Percentiles rank a stretch among this genome's conserved stretches.
Evolutionary conservation across 64 coral and sea anemone genomes (phyloP).

Genomic region (Montipora sp.): DNA sequence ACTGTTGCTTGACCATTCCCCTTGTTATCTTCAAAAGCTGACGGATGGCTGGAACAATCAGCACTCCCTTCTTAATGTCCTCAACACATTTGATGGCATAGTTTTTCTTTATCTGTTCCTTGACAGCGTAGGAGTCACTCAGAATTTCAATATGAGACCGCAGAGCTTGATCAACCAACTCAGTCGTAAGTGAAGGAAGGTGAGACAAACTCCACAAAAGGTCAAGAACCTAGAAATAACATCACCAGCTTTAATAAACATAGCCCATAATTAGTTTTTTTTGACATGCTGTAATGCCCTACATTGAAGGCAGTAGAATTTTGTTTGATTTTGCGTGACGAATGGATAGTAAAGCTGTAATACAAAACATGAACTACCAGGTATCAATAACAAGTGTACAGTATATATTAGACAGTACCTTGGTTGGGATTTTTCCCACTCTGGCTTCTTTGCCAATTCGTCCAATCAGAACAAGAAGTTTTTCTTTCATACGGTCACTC

Average conservation of each 20-base stretch:
- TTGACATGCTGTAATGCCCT: no score
- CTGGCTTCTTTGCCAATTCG: slow-evolving; percentile 91
- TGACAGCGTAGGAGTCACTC: slow-evolving; percentile 88
- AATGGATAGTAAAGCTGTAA: no score
- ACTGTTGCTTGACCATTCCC: slow-evolving; percentile 91
- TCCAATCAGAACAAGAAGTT: slow-evolving; percentile 89
- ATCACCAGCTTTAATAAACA: background rate
- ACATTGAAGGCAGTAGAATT: no score
- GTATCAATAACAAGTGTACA: no score
- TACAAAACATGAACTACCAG: no score
- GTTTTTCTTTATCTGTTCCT: slow-evolving; percentile 94
- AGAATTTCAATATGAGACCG: slow-evolving; percentile 92
- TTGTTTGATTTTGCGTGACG: no score
- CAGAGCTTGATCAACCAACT: slow-evolving; percentile 94
- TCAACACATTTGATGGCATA: slow-evolving; percentile 94
- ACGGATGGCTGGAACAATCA: slow-evolving; percentile 91
- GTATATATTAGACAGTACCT: slow-evolving; percentile 38
- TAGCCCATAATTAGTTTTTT: no score
- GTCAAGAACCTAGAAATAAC: slow-evolving; percentile 70
- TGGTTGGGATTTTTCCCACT: slow-evolving; percentile 91
- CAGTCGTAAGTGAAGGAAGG: slow-evolving; percentile 82
- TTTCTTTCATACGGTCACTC: slow-evolving; percentile 95
- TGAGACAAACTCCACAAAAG: slow-evolving; percentile 90
- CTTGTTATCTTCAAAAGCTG: slow-evolving; percentile 88
- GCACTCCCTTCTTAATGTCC: slow-evolving; percentile 86